Conservation (phyloP, 2,888 invertebrate species). For the Timandra comae region DNA sequence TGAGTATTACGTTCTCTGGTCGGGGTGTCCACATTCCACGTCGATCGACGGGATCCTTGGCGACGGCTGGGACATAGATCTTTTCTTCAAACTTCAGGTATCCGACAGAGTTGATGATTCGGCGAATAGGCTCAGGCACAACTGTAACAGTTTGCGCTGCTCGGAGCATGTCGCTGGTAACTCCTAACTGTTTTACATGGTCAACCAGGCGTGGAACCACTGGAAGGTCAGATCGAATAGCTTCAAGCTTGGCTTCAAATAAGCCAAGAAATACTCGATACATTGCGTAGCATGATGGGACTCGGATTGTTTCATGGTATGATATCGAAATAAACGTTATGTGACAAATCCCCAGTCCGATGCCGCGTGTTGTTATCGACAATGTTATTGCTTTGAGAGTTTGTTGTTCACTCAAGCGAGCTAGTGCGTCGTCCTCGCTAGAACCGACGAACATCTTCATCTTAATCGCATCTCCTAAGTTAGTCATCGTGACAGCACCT, state of each 20-base stretch:
- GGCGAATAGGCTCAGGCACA: conserved; percentile 10
- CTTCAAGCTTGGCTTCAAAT: conserved; percentile 11
- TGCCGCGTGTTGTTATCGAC: no score
- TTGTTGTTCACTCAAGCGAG: no score
- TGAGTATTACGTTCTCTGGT: background rate
- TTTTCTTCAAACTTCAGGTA: conserved; percentile 8
- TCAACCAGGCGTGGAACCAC: conserved; percentile 9
- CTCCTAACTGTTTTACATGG: conserved; percentile 1
- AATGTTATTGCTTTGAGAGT: no score
- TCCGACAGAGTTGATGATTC: conserved; percentile 8
- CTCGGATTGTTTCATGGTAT: no score
- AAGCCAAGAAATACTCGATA: no score
- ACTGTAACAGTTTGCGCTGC: conserved; percentile 10
- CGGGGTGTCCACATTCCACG: conserved; percentile 4
- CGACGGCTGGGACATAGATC: conserved; percentile 6
- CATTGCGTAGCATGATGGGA: no score
- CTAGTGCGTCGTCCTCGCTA: no score
- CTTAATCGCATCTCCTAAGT: no score
- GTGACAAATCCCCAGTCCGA: no score
- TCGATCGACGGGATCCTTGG: background rate
- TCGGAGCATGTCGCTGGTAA: conserved; percentile 5
- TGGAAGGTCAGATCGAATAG: conserved; percentile 8
- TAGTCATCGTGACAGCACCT: no score
- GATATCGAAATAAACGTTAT: no score
- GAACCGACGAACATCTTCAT: no score